Base-by-base conservation (phyloP, 2,797 vertebrate species). In the Lagorchestes hirsutus region DNA sequence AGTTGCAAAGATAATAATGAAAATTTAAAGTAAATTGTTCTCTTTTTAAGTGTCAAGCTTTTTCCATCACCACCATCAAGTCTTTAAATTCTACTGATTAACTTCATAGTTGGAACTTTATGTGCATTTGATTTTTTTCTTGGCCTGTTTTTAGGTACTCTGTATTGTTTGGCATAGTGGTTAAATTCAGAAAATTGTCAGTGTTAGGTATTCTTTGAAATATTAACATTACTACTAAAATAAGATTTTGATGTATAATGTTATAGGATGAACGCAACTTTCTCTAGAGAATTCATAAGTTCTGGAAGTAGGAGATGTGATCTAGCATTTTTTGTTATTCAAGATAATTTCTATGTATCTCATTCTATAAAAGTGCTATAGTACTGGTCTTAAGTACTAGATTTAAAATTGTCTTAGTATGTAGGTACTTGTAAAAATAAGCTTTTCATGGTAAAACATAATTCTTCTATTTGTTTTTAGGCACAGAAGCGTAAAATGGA, bases 401-500 rank as follows among this genome's bases (percentile, higher is more conserved):
- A 27, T 93, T 94, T 54, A 2, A 52, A 92, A 59, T 55, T 46
- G 18, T 87, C 57, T 95, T 74, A 40, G 46, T 94, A 8, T 82
- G 40, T 22, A 27, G 18, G 40, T 46, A 67, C 91, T 52, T 54
- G 28, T 34, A 91, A 91, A 91, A 91, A 91, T 29, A 14, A 90
- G n/a, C 13, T 91, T 91, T 91, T 52, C 28, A 27, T 90, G 28
- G 55, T 54, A 67, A 90, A 95, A 95, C 93, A 0, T 50, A 92
- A 95, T 92, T 31, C 31, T 97, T 95, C 22, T 97, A 55, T 95
- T 96, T 96, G 40, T 93, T 98, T 98, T 2, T 94, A 99, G 99
- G 99, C 99, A 93, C 99, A 99, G 98, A 99, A 99, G 97, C 99
- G 99, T 96, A 99, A 99, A 98, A 99, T 99, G 92, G 99, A 99